A percentile compares a stretch with the other conserved stretches of the same genome.
Evolutionary conservation across 2,888 invertebrate species (phyloP).

Genomic region (Polymixis lichenea): DNA sequence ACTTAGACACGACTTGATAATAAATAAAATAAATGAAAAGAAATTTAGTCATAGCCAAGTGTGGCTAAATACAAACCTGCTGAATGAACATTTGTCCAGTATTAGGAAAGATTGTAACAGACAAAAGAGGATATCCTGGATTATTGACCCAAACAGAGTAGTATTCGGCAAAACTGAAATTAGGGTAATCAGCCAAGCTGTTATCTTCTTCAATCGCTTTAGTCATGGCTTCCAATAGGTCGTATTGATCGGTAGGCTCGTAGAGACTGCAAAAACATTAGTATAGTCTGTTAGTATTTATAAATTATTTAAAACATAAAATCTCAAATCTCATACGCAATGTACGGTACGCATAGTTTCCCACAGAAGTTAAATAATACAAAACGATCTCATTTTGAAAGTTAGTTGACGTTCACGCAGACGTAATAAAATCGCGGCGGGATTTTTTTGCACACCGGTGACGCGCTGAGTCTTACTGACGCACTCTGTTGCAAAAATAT

Average conservation of each 20-base stretch:
- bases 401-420: too few relatives aligned
- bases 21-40: too few relatives aligned
- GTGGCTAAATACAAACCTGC: constrained; percentile 77
- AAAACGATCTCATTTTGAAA: background rate
- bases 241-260: constrained; percentile 84
- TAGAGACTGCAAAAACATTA: constrained; percentile 74
- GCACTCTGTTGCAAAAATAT: too few relatives aligned
- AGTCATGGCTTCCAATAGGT: constrained; percentile 87
- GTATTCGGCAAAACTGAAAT: constrained; percentile 85
- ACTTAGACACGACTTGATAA: background rate
- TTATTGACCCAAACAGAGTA: constrained; percentile 92
- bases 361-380: background rate
- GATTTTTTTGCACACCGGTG: too few relatives aligned
- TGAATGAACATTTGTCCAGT: constrained; percentile 77
- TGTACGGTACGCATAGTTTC: too few relatives aligned
- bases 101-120: constrained; percentile 84
- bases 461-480: too few relatives aligned
- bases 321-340: too few relatives aligned
- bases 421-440: too few relatives aligned
- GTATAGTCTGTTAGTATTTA: background rate
- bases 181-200: constrained; percentile 75
- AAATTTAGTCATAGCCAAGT: background rate
- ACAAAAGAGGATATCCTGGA: constrained; percentile 91
- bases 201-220: constrained; percentile 78
- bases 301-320: too few relatives aligned